Base-by-base conservation (phyloP, 1,140 invertebrate genomes). In the Teleopsis dalmanni region DNA sequence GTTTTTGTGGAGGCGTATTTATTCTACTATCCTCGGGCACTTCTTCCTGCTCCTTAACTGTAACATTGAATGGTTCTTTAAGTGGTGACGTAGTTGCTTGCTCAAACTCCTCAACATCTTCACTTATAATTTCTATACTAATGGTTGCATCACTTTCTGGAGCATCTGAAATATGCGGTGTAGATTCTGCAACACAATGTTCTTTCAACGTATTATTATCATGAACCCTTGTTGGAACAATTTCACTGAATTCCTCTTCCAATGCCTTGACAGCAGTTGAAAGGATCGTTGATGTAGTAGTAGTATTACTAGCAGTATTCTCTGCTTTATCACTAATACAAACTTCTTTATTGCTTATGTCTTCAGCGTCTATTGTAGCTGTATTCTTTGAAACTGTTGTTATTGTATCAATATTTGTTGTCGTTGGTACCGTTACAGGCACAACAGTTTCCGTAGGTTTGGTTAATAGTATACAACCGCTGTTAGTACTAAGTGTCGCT, bases 401-500 rank as follows among this genome's bases (percentile, higher is more conserved):
- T 8, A 29, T 27, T 11, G 26, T 19, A 31, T 43, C 27, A 31
- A 27, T 27, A 16, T 27, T 43, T 43, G 19, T 43, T 9, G 41
- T 29, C 9, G 41, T 31, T 7, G 41, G 22, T 10, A 27, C 2
- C 6, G n/a, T 14, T 6, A 18, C 19, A 34, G 47, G 37, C 21
- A 31, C 21, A 19, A 13, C 25, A 33, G 46, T 38, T 7, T 25
- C 23, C 13, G 35, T 21, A 31, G 29, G 1, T 37, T 19, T 38
- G 13, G 37, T 3, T 35, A 18, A 4, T 19, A 11, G 35, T 10
- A 2, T 19, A 23, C 29, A 31, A 10, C n/a, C 2, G 49, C 13
- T 8, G 48, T 52, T 14, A 57, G 50, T n/a, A 41, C 57, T 14
- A 25, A 67, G 21, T 2, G 65, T 68, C 31, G 60, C 62, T 42